Base-by-base conservation (phyloP, 2,888 invertebrate species). In the Chironomus riparius region DNA sequence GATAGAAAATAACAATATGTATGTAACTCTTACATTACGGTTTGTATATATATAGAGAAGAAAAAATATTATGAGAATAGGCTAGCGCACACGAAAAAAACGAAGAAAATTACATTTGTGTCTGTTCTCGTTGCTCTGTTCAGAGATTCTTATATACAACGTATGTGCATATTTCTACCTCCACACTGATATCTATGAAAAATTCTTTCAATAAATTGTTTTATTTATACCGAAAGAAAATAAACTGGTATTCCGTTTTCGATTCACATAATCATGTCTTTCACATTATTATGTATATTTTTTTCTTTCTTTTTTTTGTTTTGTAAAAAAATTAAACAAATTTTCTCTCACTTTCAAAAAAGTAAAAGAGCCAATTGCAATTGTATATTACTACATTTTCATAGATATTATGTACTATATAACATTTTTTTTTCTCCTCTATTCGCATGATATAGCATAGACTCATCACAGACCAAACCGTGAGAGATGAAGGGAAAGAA, bases 181-280 rank as follows among this genome's bases (percentile, higher is more conserved):
- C 48, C 70, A 70, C 70, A 70, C 12, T 10, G 47, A 70, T 38
- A 47, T 18, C 47, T 12, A 56, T 68, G 28, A 74, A 73, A 73
- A 72, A 38, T 72, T 62, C 48, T 74, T 74, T 74, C 74, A 62
- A 74, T 74, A 74, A 22, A 74, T 74, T 68, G 74, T 68, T 74
- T 68, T 74, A 68, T 74, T 68, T 74, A 68, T 38, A 38, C 38
- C 38, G 38, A 38, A 50, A 72, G 38, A 71, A 71, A 71, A 71
- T 50, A 47, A 21, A 50, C 68, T 68, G 68, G 47, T 47, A 47
- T 47, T 70, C 10, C 38, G 38, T 70, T 50, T 70, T 56, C 56
- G 47, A 70, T 70, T 18, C 50, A 72, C 72, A 72, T 72, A 72
- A 50, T 61, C 71, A 48, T 71, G 71, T 71, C 15, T 61, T 28